Conservation (phyloP, 35 echinoderm and acorn worm species). For the Holothuria glaberrima region DNA sequence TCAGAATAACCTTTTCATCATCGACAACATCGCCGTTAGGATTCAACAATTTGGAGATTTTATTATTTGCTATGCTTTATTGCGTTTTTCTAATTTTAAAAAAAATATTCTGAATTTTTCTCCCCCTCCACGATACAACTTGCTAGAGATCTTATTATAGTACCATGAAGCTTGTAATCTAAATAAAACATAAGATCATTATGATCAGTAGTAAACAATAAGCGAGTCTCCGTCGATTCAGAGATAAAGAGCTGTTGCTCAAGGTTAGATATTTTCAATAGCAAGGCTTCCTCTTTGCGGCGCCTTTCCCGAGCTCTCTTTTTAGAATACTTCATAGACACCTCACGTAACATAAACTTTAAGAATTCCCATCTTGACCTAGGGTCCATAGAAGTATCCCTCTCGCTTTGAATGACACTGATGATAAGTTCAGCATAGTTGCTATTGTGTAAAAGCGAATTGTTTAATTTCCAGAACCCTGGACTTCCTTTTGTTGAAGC, state of each 20-base stretch:
- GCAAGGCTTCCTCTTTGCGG: not conserved
- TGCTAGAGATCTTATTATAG: constrained; percentile 20
- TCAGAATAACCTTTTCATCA: too few species aligned
- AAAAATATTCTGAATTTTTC: constrained; percentile 18
- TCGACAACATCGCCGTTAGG: too few species aligned
- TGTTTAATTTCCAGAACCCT: constrained; percentile 55
- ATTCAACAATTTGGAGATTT: too few species aligned
- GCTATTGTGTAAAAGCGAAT: constrained; percentile 1
- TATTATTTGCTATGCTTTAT: not conserved
- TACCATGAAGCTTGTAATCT: constrained; percentile 44
- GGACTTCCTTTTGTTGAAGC: not conserved
- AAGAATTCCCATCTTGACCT: not conserved
- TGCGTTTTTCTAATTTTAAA: constrained; percentile 19
- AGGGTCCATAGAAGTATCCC: not conserved
- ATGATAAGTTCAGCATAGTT: not conserved
- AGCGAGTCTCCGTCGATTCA: not conserved
- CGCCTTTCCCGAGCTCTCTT: constrained; percentile 8
- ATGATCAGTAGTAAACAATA: not conserved
- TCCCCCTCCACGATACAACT: constrained; percentile 17
- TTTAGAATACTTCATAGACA: constrained; percentile 16
- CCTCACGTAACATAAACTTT: not conserved
- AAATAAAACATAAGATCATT: not conserved
- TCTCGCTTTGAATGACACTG: not conserved
- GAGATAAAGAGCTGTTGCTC: constrained; percentile 20
- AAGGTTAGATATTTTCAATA: constrained; percentile 7